Evolutionary conservation across 2,113 vertebrate species (phyloP).

Genomic region (Bos javanicus): DNA sequence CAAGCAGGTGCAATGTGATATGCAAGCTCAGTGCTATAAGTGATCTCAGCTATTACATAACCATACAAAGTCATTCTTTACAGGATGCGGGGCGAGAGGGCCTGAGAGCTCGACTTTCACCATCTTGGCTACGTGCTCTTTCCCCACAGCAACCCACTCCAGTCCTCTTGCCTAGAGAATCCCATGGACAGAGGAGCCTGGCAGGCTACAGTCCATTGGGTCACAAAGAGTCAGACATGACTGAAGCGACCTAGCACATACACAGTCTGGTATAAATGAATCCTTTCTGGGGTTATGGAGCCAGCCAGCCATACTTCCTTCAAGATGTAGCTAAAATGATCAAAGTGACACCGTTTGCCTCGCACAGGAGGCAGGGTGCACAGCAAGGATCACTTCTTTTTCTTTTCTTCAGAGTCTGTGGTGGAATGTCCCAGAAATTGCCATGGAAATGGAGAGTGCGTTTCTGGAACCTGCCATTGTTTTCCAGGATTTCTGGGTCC

Average conservation of each 20-base stretch:
- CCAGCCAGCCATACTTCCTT: not conserved
- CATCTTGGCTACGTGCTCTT: not conserved
- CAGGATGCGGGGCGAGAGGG: not conserved
- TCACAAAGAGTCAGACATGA: not conserved
- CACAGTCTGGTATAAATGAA: not conserved
- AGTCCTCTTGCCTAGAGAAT: not conserved
- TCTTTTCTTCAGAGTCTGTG: constrained; percentile 89
- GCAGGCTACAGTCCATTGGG: not conserved
- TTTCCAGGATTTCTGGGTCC: constrained; percentile 98
- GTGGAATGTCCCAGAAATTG: constrained; percentile 97
- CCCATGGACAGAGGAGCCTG: not conserved
- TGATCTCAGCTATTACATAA: not conserved
- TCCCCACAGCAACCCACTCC: not conserved
- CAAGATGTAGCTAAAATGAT: fast-evolving
- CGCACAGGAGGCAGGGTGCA: not conserved
- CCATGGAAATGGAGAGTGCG: constrained; percentile 97
- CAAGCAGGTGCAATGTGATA: not conserved
- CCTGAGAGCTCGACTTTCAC: not conserved
- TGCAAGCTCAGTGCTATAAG: not conserved
- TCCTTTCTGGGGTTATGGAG: not conserved
- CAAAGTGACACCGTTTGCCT: not conserved
- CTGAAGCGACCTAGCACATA: not conserved
- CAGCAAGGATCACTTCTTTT: constrained; percentile 9
- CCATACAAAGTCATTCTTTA: not conserved
- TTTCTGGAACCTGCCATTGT: constrained; percentile 97